These are phyloP conservation scores for Karalla daura DNA, from an alignment of 2,797 vertebrate genomes.

Conservation along the genomic window DNA sequence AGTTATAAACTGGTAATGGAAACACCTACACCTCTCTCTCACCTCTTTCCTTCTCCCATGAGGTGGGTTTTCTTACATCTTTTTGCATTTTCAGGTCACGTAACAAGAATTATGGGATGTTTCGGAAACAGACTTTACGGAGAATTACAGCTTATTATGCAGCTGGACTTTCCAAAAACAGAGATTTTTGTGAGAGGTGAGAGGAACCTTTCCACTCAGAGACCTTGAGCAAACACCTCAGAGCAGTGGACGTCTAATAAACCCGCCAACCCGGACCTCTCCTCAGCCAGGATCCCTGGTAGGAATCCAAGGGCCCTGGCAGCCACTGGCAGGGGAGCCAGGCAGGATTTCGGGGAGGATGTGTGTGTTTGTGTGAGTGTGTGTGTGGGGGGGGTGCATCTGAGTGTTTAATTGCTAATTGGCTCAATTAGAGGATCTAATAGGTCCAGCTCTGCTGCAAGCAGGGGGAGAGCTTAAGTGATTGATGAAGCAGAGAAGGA, in stretches of 20 bases:
- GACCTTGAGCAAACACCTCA: conserved; percentile 21
- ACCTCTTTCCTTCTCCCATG: no score
- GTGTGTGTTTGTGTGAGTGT: conserved; percentile 74
- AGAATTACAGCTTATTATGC: no score
- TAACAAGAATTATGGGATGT: no score
- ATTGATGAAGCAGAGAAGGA: conserved; percentile 66
- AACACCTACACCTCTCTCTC: no score
- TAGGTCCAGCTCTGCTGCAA: conserved; percentile 67
- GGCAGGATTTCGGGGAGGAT: conserved; percentile 67
- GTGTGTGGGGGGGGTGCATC: no score
- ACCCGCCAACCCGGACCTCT: conserved; percentile 10
- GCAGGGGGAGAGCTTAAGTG: conserved; percentile 62
- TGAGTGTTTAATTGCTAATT: conserved; percentile 81
- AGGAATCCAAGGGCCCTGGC: conserved; percentile 46
- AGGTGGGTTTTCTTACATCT: no score
- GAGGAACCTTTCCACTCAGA: conserved; percentile 35
- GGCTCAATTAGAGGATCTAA: conserved; percentile 76
- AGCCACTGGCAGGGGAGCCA: conserved; percentile 15
- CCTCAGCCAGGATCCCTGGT: conserved; percentile 24
- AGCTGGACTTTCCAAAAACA: no score
- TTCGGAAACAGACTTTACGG: no score
- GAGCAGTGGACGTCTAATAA: conserved; percentile 26
- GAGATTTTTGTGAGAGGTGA: no score
- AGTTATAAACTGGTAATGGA: no score
- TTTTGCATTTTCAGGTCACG: no score